Evolutionary conservation across 2,113 vertebrate genomes (phyloP), one percentile per base, ranked within the genome.

Genomic region (Aspidoscelis tigris): DNA sequence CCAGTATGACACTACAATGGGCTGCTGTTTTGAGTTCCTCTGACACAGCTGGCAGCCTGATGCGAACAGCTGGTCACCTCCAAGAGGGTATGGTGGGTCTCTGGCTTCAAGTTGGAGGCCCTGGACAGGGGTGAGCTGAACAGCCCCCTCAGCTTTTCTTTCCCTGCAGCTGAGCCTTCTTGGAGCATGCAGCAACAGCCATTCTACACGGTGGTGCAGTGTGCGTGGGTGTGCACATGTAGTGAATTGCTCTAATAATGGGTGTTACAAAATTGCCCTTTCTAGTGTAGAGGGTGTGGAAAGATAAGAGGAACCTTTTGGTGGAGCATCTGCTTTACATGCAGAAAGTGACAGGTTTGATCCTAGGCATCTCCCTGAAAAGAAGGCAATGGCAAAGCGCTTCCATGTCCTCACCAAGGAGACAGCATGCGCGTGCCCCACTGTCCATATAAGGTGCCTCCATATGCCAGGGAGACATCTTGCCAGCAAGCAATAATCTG

Each of bases 21-120:
- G 64, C 82, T 84, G 86, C 86, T 87, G 85, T 86, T 78, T 5
- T 58, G 55, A 76, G 58, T 44, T 33, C 21, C 71, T 71, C 55
- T 82, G 72, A 50, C 58, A 75, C 82, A 79, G 86, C 86, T 83
- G 86, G 81, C 71, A 69, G 70, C 50, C 84, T 66, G 80, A 74
- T 79, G 75, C 71, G 81, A 84, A 84, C 81, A 84, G 86, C 81
- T 87, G 81, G 86, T 78, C n/a, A 82, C 82, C 61, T 69, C 11
- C 47, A 85, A 65, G 58, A 12, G 76, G 50, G 70, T 8, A 70
- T 74, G 83, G 69, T 4, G 73, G 83, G 83, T 65, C 69, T n/a
- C 41, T 79, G 69, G 83, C n/a, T 85, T 85, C 24, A 72, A 33
- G 80, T 58, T 73, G 69, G 80, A 69, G 75, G 80, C 74, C 81